Base-by-base conservation (phyloP, 2,888 invertebrate genomes). In the Lypha dubia region DNA sequence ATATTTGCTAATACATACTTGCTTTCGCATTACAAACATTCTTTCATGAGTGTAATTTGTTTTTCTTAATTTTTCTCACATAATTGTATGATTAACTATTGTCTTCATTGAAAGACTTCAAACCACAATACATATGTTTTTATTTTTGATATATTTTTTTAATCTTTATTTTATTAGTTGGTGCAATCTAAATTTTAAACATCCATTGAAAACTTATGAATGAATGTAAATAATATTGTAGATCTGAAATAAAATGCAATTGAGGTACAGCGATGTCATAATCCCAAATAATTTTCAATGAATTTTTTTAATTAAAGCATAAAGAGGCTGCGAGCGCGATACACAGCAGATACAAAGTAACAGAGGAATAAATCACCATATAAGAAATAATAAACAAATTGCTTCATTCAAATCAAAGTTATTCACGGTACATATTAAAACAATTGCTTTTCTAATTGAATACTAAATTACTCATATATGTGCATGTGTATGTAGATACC, bases 71-170 rank as follows among this genome's bases (percentile, higher is more conserved):
- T 80, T 68, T 68, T 81, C 70, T 63, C 75, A 63, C 75, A 75
- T 63, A 56, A 79, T 80, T 60, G 58, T 63, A 67, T 80, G 67
- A 75, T 58, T 56, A 81, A 28, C 75, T 76, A 81, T 81, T 81
- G 81, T 81, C 70, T 76, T 73, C 20, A 24, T 73, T 73, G 49
- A 60, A 74, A 68, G 44, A 77, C 68, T 56, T 79, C 74, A 83
- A 79, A 83, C 83, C 79, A 71, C 83, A 83, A 70, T 71, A n/a
- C n/a, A n/a, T n/a, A 60, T 67, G 77, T 44, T 79, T 79, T 79
- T 63, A n/a, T n/a, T n/a, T n/a, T n/a, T n/a, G n/a, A n/a, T n/a
- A n/a, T n/a, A n/a, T n/a, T n/a, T n/a, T n/a, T n/a, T n/a, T n/a
- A n/a, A n/a, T n/a, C n/a, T n/a, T n/a, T n/a, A n/a, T 60, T 70